Evolutionary conservation across 2,797 vertebrate species (phyloP), one percentile per base, ranked within the genome.

Genomic region (Crossoptilon crossoptilon): DNA sequence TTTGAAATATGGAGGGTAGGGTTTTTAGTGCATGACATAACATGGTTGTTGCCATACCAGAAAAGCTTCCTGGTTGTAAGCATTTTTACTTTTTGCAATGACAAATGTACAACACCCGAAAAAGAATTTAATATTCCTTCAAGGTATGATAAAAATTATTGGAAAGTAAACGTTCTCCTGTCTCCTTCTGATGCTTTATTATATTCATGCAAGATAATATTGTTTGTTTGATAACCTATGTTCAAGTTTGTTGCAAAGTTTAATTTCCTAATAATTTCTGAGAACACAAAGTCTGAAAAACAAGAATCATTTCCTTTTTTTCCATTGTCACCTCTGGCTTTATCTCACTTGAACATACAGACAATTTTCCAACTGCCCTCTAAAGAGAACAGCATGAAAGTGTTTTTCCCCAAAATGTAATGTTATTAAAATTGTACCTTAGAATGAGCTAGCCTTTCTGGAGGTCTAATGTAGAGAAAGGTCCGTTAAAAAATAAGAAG

Each of bases 111-210:
- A 66, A 17, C 26, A 60, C 7, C 69, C 68, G 35, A 72, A 58
- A 91, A 86, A 31, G 6, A 91, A 94, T 93, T 93, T 96, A 93
- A 90, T 97, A 87, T 92, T 95, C 53, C 93, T 95, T 90, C 81
- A 88, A 91, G 88, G 74, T 82, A 79, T 87, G 82, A 91, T 96
- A 96, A 94, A 83, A 96, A 93, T 89, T 96, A 93, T 86, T 94
- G 83, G 37, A 96, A 95, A 71, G 84, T 89, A 93, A 95, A 88
- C 1, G 4, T 87, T 89, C 44, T 76, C 19, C 76, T 95, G 82
- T 92, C 88, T 75, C 53, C 46, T 88, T 96, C 78, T 94, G 77
- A 80, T 85, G 48, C 27, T 93, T 89, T 90, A 93, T 96, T 97
- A 96, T 93, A 95, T 93, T 59, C 46, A 83, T 90, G 64, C 70